Conservation (phyloP, 2,113 vertebrate species). For the Sialia sialis region DNA sequence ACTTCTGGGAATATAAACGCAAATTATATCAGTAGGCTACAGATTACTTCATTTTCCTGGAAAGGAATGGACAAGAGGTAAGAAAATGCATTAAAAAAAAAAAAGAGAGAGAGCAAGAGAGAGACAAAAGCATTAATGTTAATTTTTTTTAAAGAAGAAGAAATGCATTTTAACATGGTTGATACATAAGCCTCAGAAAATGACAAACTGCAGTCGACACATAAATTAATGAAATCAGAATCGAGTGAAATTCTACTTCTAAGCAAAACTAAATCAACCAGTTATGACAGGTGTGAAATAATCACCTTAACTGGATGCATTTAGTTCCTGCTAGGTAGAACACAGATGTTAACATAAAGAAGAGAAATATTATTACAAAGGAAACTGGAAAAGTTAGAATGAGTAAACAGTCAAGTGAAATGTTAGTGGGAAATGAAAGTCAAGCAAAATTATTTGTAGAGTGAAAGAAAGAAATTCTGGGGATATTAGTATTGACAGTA, state of each 20-base stretch:
- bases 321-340: background rate
- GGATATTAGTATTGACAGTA: background rate
- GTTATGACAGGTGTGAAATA: background rate
- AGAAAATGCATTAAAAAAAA: background rate
- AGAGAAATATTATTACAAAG: background rate
- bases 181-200: background rate
- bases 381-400: background rate
- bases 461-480: background rate
- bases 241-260: background rate
- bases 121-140: background rate
- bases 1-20: background rate
- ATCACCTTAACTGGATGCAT: background rate
- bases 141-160: background rate
- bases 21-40: background rate
- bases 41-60: background rate
- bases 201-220: background rate
- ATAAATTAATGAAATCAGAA: background rate
- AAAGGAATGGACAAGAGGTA: background rate
- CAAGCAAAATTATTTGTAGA: background rate
- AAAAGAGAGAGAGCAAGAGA: background rate
- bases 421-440: background rate
- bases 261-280: background rate
- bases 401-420: background rate
- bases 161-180: background rate
- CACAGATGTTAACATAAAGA: background rate